These are phyloP conservation scores for Lasioglossum lativentre DNA, from an alignment of 2,888 invertebrate species.

Conservation along the genomic window DNA sequence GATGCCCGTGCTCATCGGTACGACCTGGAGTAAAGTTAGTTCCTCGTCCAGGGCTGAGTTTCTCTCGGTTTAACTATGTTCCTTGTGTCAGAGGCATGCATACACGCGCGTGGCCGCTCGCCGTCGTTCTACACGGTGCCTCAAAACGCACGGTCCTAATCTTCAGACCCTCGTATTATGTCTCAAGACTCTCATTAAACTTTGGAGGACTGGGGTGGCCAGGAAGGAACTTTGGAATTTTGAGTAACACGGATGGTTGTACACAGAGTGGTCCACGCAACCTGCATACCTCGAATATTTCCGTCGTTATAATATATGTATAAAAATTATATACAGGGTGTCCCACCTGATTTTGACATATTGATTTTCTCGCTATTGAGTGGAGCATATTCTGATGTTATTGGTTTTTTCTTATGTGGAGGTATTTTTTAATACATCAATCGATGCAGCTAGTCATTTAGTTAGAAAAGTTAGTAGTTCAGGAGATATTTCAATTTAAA, in stretches of 20 bases:
- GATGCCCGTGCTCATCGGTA: slow-evolving; percentile 30
- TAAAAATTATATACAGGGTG: no score
- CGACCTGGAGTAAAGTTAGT: slow-evolving; percentile 55
- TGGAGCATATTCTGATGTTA: no score
- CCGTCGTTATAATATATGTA: no score
- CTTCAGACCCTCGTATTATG: neutral
- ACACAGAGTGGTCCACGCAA: no score
- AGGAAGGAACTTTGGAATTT: neutral
- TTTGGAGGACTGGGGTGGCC: neutral
- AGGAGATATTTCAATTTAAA: no score
- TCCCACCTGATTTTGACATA: no score
- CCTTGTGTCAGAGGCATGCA: slow-evolving; percentile 16
- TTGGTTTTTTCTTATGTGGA: no score
- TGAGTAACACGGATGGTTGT: neutral
- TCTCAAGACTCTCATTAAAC: neutral
- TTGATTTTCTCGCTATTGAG: no score
- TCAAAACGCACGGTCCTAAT: neutral
- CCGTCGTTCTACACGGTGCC: neutral
- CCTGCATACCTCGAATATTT: no score
- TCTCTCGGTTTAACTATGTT: slow-evolving; percentile 43
- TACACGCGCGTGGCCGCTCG: neutral
- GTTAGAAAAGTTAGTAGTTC: no score
- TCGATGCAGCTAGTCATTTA: no score
- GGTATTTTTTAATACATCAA: no score
- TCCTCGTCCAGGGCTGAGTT: slow-evolving; percentile 43